Evolutionary conservation across 2,888 invertebrate genomes (phyloP), one percentile per base, ranked within the genome.

Genomic region (Cryptocephalus moraei): DNA sequence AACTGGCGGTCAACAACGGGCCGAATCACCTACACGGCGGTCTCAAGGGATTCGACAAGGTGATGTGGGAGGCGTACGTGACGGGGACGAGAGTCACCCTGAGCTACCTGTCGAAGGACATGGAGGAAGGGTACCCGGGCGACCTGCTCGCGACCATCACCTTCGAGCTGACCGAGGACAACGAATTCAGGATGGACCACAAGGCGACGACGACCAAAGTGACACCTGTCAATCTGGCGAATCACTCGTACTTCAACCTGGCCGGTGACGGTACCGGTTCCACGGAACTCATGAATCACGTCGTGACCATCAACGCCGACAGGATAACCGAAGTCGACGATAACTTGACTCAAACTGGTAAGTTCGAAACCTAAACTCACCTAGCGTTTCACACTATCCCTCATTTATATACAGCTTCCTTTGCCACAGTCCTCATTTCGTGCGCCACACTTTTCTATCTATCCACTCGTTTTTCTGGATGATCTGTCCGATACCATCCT

Each of bases 51-150:
- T 93, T 92, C 71, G 85, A 87, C 66, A 86, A 86, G 73, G 55
- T 56, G 10, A 40, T 56, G 10, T 56, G 56, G 56, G 52, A 56
- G 32, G 49, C 49, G 33, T 48, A 48, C 38, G 34, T 51, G 8
- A 41, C 33, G n/a, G 49, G 49, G 9, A 56, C 45, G 11, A 77
- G 76, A 54, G 80, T 93, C 1, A 75, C 80, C 1, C 78, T 94
- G 76, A 80, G 78, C 38, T 83, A 91, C 61, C 70, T 81, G 1
- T 91, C 91, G 39, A 76, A 78, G 8, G 84, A 90, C 56, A 82
- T 83, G 10, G 84, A 90, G 59, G 91, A 94, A 69, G 91, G 91
- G 0, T 95, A 85, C 69, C 95, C 95, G 0, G 95, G 95, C 1
- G 78, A 82, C 36, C 72, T 94, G 9, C 75, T 81, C 55, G 80